Evolutionary conservation across 2,888 invertebrate genomes (phyloP).

Genomic region (Loripinus fragilis): DNA sequence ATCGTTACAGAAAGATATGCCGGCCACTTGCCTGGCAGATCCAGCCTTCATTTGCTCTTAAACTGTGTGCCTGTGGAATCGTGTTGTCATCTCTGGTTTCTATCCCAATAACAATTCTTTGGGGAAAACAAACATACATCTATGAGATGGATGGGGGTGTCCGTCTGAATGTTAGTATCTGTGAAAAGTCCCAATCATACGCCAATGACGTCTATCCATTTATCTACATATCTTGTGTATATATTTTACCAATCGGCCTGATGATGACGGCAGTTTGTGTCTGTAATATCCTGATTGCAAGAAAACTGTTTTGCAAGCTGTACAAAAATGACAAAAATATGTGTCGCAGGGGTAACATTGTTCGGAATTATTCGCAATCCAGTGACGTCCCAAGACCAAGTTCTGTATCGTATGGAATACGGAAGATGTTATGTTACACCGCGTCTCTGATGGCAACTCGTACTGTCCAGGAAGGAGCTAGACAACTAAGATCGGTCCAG

Average conservation of each 20-base stretch:
- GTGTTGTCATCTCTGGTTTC: slow-evolving; percentile 30
- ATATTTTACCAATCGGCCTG: slow-evolving; percentile 39
- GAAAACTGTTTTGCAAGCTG: slow-evolving; percentile 37
- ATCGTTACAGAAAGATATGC: slow-evolving; percentile 51
- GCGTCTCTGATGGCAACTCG: background rate
- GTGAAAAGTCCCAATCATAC: slow-evolving; percentile 41
- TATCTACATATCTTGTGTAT: slow-evolving; percentile 43
- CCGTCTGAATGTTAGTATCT: slow-evolving; percentile 45
- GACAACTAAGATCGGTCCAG: background rate
- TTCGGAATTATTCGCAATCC: background rate
- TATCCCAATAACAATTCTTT: slow-evolving; percentile 38
- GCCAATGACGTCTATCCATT: slow-evolving; percentile 39
- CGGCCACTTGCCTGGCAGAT: slow-evolving; percentile 48
- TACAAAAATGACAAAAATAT: background rate
- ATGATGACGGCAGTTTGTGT: slow-evolving; percentile 39
- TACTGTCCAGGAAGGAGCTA: background rate
- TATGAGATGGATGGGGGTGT: slow-evolving; percentile 6
- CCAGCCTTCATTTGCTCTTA: slow-evolving; percentile 36
- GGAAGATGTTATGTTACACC: background rate
- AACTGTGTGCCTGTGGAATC: slow-evolving; percentile 29
- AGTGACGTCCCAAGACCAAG: background rate
- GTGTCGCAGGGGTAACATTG: background rate
- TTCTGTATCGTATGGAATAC: background rate
- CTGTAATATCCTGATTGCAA: slow-evolving; percentile 42
- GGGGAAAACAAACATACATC: slow-evolving; percentile 52